These are phyloP conservation scores for Hyposmocoma kahamanoa DNA, from an alignment of 1,140 invertebrate species.

Conservation along the genomic window DNA sequence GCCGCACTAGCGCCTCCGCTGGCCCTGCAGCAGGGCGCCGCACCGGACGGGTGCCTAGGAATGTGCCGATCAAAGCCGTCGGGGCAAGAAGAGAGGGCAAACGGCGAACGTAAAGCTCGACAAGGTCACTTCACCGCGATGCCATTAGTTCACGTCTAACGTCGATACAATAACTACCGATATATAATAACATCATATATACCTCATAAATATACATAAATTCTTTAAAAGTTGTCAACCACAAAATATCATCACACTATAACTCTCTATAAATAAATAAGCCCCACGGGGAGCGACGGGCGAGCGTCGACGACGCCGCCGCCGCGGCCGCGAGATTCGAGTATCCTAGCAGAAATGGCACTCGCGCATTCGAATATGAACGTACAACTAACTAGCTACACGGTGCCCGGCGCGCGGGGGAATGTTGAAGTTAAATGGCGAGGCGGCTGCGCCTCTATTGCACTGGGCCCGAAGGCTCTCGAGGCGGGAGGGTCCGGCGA, in stretches of 20 bases:
- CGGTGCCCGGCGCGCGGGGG: constrained; percentile 17
- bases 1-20: neutral
- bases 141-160: constrained; percentile 1
- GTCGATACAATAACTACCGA: neutral
- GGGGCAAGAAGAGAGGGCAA: too few relatives aligned
- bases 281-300: neutral
- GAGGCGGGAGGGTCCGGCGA: constrained; percentile 4
- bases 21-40: too few relatives aligned
- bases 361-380: too few relatives aligned
- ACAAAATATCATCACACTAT: constrained; percentile 9
- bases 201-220: constrained; percentile 13
- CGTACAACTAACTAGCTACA: too few relatives aligned
- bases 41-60: too few relatives aligned
- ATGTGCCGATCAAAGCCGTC: neutral
- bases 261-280: constrained; percentile 10
- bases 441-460: neutral
- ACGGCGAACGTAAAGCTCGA: neutral
- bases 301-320: neutral
- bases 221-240: constrained; percentile 10
- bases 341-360: neutral
- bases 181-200: constrained; percentile 3
- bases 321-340: neutral
- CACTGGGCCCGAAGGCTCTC: neutral
- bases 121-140: constrained; percentile 1
- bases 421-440: constrained; percentile 16